phyloP scores from a whole-genome alignment of 2,113 vertebrate species.

The Nerophis lumbriciformis region DNA sequence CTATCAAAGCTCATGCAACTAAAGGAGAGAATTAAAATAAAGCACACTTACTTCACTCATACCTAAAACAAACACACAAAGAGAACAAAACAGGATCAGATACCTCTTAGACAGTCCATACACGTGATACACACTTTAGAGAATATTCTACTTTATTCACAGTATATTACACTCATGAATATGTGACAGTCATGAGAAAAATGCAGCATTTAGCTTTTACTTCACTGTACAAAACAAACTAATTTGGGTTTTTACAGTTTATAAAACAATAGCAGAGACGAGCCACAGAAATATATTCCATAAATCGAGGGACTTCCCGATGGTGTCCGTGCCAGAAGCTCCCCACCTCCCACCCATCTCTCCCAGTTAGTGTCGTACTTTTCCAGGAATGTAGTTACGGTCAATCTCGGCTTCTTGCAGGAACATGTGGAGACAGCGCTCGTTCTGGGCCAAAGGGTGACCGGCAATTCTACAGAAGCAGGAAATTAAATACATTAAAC shows the following conservation, averaged over 20 bases:
- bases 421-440: constrained; percentile 99
- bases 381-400: constrained; percentile 98
- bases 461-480: constrained; percentile 86
- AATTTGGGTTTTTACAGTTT: constrained; percentile 24
- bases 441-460: constrained; percentile 97
- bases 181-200: constrained; percentile 24
- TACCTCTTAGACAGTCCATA: constrained; percentile 19
- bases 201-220: constrained; percentile 9
- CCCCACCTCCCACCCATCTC: constrained; percentile 32
- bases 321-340: constrained; percentile 24
- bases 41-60: constrained; percentile 75
- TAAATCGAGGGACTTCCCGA: constrained; percentile 14
- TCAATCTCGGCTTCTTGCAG: constrained; percentile 97
- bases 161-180: constrained; percentile 50
- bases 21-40: constrained; percentile 50
- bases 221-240: constrained; percentile 19
- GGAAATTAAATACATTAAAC: not conserved
- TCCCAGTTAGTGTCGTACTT: constrained; percentile 88
- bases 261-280: constrained; percentile 38
- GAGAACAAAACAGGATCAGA: constrained; percentile 67
- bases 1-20: constrained; percentile 53
- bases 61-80: constrained; percentile 64
- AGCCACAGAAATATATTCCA: constrained; percentile 21
- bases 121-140: constrained; percentile 22
- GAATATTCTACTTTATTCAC: constrained; percentile 56